A percentile compares a stretch with the other conserved stretches of the same genome.
Conservation (phyloP, 2,113 vertebrate genomes). For the Equus quagga region DNA sequence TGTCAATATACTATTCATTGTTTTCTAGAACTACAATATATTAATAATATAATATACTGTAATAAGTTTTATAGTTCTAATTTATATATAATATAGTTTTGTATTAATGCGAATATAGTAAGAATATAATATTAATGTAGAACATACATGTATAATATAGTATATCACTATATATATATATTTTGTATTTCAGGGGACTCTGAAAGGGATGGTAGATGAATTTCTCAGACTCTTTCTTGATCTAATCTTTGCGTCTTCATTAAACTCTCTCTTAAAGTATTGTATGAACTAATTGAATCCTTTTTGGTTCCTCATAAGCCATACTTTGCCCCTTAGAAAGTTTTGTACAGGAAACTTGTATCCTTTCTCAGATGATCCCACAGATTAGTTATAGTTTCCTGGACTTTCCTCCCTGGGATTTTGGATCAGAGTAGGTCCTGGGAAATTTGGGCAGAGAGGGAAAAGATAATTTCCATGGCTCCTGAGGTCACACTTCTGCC, state of each 20-base stretch:
- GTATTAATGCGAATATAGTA: too few relatives aligned
- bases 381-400: not conserved
- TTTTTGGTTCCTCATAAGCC: not conserved
- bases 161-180: not conserved
- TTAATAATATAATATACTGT: not conserved
- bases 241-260: not conserved
- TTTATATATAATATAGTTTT: not conserved
- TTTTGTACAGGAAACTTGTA: not conserved
- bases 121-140: too few relatives aligned
- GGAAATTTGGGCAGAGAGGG: not conserved
- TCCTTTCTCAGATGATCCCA: not conserved
- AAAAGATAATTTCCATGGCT: not conserved
- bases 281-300: not conserved
- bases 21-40: not conserved
- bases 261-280: not conserved
- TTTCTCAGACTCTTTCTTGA: not conserved
- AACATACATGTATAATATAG: too few relatives aligned
- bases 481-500: not conserved
- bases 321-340: not conserved
- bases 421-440: not conserved
- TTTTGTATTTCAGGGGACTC: not conserved
- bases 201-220: not conserved
- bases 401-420: not conserved
- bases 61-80: not conserved
- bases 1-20: not conserved